Conservation (phyloP, 1,140 invertebrate species). For the Belonocnema kinseyi region DNA sequence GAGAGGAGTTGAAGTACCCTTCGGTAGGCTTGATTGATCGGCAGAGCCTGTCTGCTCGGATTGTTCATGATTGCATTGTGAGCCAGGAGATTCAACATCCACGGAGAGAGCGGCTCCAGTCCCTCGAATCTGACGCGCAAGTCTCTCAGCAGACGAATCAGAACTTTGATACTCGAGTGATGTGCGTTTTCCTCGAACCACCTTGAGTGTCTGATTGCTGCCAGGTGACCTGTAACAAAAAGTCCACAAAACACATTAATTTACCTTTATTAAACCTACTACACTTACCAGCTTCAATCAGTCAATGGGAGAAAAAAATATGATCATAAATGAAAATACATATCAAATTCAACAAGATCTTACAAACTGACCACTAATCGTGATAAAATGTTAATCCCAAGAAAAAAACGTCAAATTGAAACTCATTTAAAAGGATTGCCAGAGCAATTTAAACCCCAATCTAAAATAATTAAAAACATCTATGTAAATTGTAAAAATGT, state of each 20-base stretch:
- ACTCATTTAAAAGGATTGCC: too few species aligned
- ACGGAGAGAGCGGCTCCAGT: slow-evolving; percentile 92
- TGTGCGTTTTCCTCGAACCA: slow-evolving; percentile 99
- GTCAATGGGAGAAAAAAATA: too few species aligned
- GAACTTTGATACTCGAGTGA: slow-evolving; percentile 96
- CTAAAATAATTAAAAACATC: too few species aligned
- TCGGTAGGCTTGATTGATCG: slow-evolving; percentile 90
- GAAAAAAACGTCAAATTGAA: too few species aligned
- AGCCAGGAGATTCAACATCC: slow-evolving; percentile 97
- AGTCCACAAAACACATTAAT: slow-evolving; percentile 33
- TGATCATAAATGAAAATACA: too few species aligned
- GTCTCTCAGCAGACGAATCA: slow-evolving; percentile 95
- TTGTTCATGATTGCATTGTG: slow-evolving; percentile 99
- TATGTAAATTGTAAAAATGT: too few species aligned
- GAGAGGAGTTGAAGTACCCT: slow-evolving; percentile 92
- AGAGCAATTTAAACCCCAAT: too few species aligned
- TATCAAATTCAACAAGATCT: too few species aligned
- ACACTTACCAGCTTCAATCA: too few species aligned
- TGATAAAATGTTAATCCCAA: too few species aligned
- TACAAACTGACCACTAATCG: too few species aligned
- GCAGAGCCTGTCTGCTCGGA: slow-evolving; percentile 92
- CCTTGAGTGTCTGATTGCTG: slow-evolving; percentile 94
- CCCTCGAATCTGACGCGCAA: slow-evolving; percentile 92
- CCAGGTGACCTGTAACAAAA: slow-evolving; percentile 87
- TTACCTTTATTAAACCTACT: too few species aligned